phyloP scores from a whole-genome alignment of 2,797 vertebrate genomes.

The Sebastes baramenuke region DNA sequence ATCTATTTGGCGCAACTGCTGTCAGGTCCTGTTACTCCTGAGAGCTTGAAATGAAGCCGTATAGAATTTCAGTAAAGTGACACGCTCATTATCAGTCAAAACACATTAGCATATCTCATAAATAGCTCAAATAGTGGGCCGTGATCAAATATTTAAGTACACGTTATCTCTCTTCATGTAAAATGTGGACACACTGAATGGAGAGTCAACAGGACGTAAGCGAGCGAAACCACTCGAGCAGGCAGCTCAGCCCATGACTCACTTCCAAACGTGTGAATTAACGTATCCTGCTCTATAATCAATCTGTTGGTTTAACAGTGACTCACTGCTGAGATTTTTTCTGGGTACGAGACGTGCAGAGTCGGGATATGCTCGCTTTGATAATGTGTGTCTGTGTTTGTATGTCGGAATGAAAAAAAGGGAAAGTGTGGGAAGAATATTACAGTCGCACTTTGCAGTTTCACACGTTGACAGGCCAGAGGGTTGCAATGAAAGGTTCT shows the following conservation, averaged over 20 bases:
- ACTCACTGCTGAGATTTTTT: constrained; percentile 31
- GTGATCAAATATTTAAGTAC: constrained; percentile 14
- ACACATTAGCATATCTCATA: neutral
- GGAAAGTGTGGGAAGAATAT: neutral
- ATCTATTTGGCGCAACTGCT: neutral
- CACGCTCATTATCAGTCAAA: neutral
- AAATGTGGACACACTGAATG: neutral
- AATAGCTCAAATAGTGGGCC: neutral
- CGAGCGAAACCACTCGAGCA: neutral
- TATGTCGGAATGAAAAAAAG: neutral
- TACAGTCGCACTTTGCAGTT: neutral
- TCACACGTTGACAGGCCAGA: neutral
- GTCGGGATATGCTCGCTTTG: neutral
- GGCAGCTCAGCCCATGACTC: constrained; percentile 24
- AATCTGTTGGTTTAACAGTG: constrained; percentile 22
- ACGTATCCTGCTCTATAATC: constrained; percentile 39
- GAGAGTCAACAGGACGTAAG: constrained; percentile 24
- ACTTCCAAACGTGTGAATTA: constrained; percentile 24
- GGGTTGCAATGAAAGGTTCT: neutral
- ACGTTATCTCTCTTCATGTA: constrained; percentile 8
- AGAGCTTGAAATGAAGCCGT: neutral
- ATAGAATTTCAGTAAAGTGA: neutral
- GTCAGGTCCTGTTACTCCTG: neutral
- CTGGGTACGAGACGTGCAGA: neutral
- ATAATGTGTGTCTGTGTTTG: neutral